Percentiles rank a stretch among this genome's conserved stretches.
phyloP scores from a whole-genome alignment of 92 coral and sea anemone genomes.

The Chrysogorgia sp. region DNA sequence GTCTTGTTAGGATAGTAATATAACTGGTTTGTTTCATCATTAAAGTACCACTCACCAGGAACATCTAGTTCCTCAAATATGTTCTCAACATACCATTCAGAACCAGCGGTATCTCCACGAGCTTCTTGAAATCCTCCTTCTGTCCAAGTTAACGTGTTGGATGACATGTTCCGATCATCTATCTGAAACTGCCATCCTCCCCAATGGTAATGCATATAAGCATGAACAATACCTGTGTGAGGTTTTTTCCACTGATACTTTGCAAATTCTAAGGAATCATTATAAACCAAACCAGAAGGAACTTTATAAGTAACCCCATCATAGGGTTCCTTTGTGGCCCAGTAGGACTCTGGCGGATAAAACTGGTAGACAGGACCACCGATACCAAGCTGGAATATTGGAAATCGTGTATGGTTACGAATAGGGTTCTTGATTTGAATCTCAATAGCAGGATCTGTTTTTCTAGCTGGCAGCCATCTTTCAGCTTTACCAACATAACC shows the following conservation, averaged over 20 bases:
- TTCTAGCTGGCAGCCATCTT: constrained; percentile 28
- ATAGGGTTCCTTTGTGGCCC: constrained; percentile 34
- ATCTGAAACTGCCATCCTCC: constrained; percentile 45
- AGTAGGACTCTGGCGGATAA: constrained; percentile 39
- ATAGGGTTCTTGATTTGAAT: constrained; percentile 22
- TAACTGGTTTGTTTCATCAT: constrained; percentile 38
- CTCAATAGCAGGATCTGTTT: constrained; percentile 38
- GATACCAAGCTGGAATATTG: constrained; percentile 41
- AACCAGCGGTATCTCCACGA: constrained; percentile 32
- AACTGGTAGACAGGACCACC: constrained; percentile 39
- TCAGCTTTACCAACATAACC: constrained; percentile 33
- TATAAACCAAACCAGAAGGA: constrained; percentile 41
- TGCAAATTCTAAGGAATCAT: constrained; percentile 30
- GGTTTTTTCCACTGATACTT: constrained; percentile 23
- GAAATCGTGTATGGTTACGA: constrained; percentile 16
- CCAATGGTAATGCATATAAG: constrained; percentile 47
- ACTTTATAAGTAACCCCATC: constrained; percentile 27
- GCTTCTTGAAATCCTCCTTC: constrained; percentile 46
- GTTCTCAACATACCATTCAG: constrained; percentile 47
- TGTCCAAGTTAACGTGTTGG: constrained; percentile 30
- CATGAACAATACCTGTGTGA: constrained; percentile 34
- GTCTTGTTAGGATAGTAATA: constrained; percentile 33
- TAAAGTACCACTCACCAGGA: constrained; percentile 44
- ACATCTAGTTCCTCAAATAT: constrained; percentile 41
- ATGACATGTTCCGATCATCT: constrained; percentile 15